Evolutionary conservation across 2,797 vertebrate genomes (phyloP).

Genomic region (Anniella stebbinsi): DNA sequence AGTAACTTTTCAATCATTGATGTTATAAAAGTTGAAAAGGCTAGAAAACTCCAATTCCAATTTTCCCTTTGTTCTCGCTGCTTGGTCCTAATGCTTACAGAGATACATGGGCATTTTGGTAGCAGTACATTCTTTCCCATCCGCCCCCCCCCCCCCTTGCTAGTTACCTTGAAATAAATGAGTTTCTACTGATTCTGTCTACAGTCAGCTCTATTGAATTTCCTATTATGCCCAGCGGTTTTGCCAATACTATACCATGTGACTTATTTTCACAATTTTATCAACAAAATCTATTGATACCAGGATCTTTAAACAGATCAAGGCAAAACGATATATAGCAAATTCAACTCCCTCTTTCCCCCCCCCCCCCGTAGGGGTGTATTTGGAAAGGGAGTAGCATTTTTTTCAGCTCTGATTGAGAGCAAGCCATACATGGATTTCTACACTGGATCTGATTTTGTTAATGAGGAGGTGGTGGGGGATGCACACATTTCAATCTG

Average conservation of each 20-base stretch:
- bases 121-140: constrained; percentile 21
- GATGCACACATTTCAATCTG: background rate
- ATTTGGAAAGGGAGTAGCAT: accelerated
- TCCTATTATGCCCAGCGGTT: background rate
- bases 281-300: constrained; percentile 15
- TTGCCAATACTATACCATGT: background rate
- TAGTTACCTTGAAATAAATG: constrained; percentile 32
- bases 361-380: background rate
- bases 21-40: constrained; percentile 15
- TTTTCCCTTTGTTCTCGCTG: background rate
- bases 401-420: background rate
- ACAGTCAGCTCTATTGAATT: constrained; percentile 34
- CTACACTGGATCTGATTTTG: background rate
- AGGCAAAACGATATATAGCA: background rate
- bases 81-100: background rate
- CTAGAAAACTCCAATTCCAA: background rate
- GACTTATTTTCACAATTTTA: constrained; percentile 29
- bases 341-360: constrained; percentile 19
- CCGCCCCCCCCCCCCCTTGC: background rate
- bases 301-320: constrained; percentile 22
- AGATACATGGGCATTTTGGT: background rate
- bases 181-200: constrained; percentile 55
- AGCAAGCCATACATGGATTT: constrained; percentile 5
- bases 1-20: background rate
- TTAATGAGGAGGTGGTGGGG: background rate